Base-by-base conservation (phyloP, 2,888 invertebrate genomes). In the Netelia inedita region DNA sequence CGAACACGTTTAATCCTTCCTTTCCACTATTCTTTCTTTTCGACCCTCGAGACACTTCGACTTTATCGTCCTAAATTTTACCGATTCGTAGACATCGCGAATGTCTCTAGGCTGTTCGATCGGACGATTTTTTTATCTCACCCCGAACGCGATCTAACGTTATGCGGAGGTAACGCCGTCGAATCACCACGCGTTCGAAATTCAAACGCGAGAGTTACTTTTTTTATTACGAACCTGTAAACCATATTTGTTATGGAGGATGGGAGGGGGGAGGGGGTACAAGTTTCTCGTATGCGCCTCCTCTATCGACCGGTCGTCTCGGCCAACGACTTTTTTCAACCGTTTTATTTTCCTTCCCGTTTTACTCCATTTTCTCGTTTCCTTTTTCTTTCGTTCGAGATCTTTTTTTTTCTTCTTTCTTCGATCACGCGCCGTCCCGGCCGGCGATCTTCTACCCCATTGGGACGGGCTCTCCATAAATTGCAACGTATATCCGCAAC, bases 401-500 rank as follows among this genome's bases (percentile, higher is more conserved):
- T 9, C 50, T 14, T 69, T 79, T 66, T 65, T 79, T 79, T 43
- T 35, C 43, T 66, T 59, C 61, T 14, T 78, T 1, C 82, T 69
- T 79, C 72, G 74, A 82, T 84, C 81, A 79, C 75, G 72, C 72
- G 73, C 57, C 57, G 21, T 46, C 46, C 46, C 46, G 46, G 3
- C 46, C 43, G 43, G 76, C 57, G 16, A 11, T n/a, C 68, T 78
- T 73, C 61, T 73, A 73, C 80, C 16, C 72, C 76, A 41, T 69
- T 76, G 76, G 76, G 76, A 76, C 46, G 76, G 71, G 73, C 75
- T 80, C 72, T 76, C 75, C 63, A 80, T 83, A 83, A 83, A 83
- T 83, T 80, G 83, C 80, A 83, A 80, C 83, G 83, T 76, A 83
- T 76, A 80, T 83, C 80, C 83, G 66, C 79, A 79, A 80, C 80